Evolutionary conservation across 2,888 invertebrate species (phyloP).

Genomic region (Macaria notata): DNA sequence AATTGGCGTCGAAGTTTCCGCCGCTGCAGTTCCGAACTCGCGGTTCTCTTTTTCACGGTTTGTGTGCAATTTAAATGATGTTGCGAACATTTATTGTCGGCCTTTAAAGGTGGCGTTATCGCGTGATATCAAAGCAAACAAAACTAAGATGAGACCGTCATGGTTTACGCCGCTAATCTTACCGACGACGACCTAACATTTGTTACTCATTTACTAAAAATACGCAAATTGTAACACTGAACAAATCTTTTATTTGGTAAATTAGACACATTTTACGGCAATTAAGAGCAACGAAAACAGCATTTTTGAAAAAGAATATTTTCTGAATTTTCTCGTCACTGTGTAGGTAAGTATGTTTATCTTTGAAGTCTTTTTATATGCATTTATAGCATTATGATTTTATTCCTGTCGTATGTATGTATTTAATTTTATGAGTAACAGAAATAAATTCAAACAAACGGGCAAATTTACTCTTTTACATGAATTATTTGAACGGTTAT

Average conservation of each 20-base stretch:
- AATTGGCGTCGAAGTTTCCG: conserved; percentile 30
- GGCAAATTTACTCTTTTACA: too few species aligned
- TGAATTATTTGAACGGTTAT: too few species aligned
- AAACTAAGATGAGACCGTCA: conserved; percentile 44
- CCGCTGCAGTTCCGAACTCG: conserved; percentile 22
- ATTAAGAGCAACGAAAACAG: not conserved
- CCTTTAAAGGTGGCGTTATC: conserved; percentile 44
- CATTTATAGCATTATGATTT: too few species aligned
- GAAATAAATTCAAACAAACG: too few species aligned
- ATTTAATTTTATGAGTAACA: too few species aligned
- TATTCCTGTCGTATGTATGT: too few species aligned
- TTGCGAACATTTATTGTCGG: conserved; percentile 35
- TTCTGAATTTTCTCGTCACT: not conserved
- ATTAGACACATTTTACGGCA: conserved; percentile 9
- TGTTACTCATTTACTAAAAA: conserved; percentile 9
- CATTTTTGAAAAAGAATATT: not conserved
- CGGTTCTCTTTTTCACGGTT: conserved; percentile 27
- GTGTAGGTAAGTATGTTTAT: too few species aligned
- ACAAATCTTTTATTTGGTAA: not conserved
- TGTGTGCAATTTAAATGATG: conserved; percentile 34
- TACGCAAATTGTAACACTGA: not conserved
- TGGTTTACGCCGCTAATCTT: conserved; percentile 36
- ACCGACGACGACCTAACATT: conserved; percentile 10
- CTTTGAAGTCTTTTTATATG: too few species aligned
- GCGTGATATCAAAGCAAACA: conserved; percentile 59